Evolutionary conservation across 2,888 invertebrate species (phyloP), one percentile per base, ranked within the genome.

Genomic region (Aspidapion aeneum): DNA sequence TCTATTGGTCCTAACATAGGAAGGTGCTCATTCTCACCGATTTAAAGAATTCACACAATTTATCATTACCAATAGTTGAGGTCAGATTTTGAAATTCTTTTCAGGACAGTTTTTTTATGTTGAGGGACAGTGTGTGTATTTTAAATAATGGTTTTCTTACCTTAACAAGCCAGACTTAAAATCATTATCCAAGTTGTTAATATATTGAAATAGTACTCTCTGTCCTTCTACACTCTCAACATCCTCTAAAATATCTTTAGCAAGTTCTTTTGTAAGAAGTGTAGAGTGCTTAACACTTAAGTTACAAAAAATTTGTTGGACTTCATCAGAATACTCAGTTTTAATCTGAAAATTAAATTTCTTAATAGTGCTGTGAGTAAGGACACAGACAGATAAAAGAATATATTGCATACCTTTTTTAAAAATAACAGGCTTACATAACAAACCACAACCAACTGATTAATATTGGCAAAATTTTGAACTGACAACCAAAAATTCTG

Each of bases 91-190:
- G n/a, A n/a, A n/a, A n/a, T n/a, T n/a, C n/a, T n/a, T n/a, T n/a
- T n/a, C n/a, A n/a, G n/a, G n/a, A n/a, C n/a, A n/a, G n/a, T n/a
- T n/a, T n/a, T n/a, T n/a, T n/a, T n/a, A n/a, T n/a, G n/a, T n/a
- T n/a, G n/a, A n/a, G n/a, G n/a, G n/a, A n/a, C n/a, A n/a, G n/a
- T n/a, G n/a, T n/a, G n/a, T n/a, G n/a, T n/a, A n/a, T n/a, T n/a
- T n/a, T n/a, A n/a, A n/a, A n/a, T n/a, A n/a, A n/a, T n/a, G n/a
- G n/a, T n/a, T 12, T 9, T 7, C 18, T 22, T 61, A 70, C 72
- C 69, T 68, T 35, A 70, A 66, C 57, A 72, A 48, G 62, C 58
- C 62, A 35, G 63, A 21, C 63, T 69, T 70, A 55, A 65, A 69
- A 58, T 68, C 58, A 55, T 52, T 55, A 18, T 52, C 35, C 20